Conservation (phyloP, 2,113 vertebrate species). For the Gallinago jamesoni region DNA sequence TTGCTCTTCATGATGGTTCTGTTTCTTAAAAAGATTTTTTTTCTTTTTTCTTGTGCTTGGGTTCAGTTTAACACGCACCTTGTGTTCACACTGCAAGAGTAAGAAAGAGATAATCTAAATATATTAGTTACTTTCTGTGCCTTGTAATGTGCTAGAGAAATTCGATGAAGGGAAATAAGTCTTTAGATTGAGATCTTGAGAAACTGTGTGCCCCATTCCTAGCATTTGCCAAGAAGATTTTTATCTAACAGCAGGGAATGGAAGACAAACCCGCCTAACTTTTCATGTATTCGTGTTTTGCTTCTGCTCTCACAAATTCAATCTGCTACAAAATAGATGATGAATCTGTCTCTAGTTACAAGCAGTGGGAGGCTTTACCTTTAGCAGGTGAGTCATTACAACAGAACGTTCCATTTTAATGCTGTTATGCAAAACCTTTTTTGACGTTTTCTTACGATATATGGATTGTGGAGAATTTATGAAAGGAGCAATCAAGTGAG, state of each 20-base stretch:
- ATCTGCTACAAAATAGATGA: not conserved
- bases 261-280: not conserved
- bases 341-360: not conserved
- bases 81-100: not conserved
- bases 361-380: slow-evolving; percentile 8
- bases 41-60: not conserved
- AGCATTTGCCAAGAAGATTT: not conserved
- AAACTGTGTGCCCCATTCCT: not conserved
- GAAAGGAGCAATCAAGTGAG: slow-evolving; percentile 53
- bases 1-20: not conserved
- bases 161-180: not conserved
- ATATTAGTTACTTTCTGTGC: not conserved
- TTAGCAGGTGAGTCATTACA: slow-evolving; percentile 37
- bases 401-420: slow-evolving; percentile 22
- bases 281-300: not conserved
- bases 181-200: not conserved
- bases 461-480: slow-evolving; percentile 33
- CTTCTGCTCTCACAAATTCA: not conserved
- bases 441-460: slow-evolving; percentile 20
- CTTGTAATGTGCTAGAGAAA: not conserved
- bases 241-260: not conserved
- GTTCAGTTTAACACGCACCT: not conserved
- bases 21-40: not conserved
- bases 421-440: not conserved
- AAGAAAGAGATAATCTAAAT: not conserved